A percentile compares a stretch with the other conserved stretches of the same genome.
Evolutionary conservation across 2,888 invertebrate species (phyloP).

Genomic region (Periphyllus acericola): DNA sequence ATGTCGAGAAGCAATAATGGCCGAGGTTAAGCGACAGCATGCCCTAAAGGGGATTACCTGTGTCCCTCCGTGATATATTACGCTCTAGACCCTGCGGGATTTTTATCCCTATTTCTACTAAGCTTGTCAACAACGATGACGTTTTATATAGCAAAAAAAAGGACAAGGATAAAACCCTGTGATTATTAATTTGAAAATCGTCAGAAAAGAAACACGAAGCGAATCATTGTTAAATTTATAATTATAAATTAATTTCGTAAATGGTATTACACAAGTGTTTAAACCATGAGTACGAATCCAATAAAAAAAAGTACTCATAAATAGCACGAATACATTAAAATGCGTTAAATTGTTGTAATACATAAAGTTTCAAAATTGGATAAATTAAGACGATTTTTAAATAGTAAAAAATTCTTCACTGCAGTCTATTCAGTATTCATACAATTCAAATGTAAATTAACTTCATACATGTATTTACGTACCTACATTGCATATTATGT

Average conservation of each 20-base stretch:
- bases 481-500: too few relatives aligned
- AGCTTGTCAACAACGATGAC: slow-evolving; percentile 60
- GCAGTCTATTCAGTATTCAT: too few relatives aligned
- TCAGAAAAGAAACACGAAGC: neutral
- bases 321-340: too few relatives aligned
- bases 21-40: slow-evolving; percentile 61
- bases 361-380: too few relatives aligned
- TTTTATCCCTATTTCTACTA: slow-evolving; percentile 59
- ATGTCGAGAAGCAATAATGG: slow-evolving; percentile 62
- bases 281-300: too few relatives aligned
- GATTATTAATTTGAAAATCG: slow-evolving; percentile 5
- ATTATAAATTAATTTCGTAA: neutral
- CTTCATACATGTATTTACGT: too few relatives aligned
- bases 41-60: slow-evolving; percentile 61
- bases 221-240: neutral
- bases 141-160: slow-evolving; percentile 44
- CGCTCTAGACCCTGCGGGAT: slow-evolving; percentile 47
- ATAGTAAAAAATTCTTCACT: too few relatives aligned
- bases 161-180: slow-evolving; percentile 27
- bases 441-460: too few relatives aligned
- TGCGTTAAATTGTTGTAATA: too few relatives aligned
- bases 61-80: slow-evolving; percentile 60
- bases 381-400: too few relatives aligned
- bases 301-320: too few relatives aligned
- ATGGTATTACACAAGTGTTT: neutral